These are phyloP conservation scores for Cordilura impudica DNA, from an alignment of 2,888 invertebrate genomes.

Conservation along the genomic window DNA sequence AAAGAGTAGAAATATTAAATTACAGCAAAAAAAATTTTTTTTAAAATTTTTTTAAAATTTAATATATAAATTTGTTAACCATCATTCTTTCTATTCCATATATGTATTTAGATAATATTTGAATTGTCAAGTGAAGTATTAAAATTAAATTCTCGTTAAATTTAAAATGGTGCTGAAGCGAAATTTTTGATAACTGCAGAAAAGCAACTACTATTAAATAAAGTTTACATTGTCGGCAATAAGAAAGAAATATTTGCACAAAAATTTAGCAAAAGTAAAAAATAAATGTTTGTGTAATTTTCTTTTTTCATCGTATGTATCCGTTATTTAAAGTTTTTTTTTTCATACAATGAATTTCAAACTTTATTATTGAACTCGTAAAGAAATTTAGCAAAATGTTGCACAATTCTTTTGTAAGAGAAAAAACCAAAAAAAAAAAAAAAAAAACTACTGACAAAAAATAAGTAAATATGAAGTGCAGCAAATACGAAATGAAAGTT, in stretches of 20 bases:
- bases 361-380: constrained; percentile 55
- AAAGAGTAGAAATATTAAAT: no score
- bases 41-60: no score
- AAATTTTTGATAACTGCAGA: neutral
- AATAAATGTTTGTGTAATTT: neutral
- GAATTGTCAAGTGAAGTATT: neutral
- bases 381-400: constrained; percentile 45
- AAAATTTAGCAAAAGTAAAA: no score
- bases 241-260: no score
- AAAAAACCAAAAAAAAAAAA: neutral
- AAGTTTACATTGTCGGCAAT: no score
- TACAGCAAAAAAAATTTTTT: no score
- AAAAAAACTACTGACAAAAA: constrained; percentile 7
- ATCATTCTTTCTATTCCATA: no score
- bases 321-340: neutral
- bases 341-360: constrained; percentile 40
- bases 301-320: neutral
- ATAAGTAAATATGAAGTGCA: neutral
- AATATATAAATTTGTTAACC: no score
- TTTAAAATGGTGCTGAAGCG: neutral
- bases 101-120: no score
- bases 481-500: constrained; percentile 26
- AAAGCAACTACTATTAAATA: neutral
- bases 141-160: neutral
- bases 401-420: constrained; percentile 32